Base-by-base conservation (phyloP, 2,888 invertebrate genomes). In the Imbricaverruca yamaguchii region DNA sequence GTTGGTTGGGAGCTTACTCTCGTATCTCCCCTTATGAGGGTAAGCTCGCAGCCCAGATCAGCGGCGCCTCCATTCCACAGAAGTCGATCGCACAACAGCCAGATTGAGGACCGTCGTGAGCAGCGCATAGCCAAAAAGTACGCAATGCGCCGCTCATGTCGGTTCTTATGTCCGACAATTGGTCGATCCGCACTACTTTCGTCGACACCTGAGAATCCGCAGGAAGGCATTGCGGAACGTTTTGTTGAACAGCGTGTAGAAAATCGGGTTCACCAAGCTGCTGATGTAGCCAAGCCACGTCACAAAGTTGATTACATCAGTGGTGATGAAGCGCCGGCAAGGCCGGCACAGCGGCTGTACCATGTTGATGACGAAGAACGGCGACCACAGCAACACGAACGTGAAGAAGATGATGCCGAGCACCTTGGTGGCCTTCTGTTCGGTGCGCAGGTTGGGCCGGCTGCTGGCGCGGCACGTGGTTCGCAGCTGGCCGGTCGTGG, bases 231-330 rank as follows among this genome's bases (percentile, higher is more conserved):
- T 93, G 74, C 96, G 90, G 88, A 97, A 97, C 82, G 95, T 93
- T 87, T 95, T 95, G 88, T 97, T 97, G 88, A 97, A 97, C 85
- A 96, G 95, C 55, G 97, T 97, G 87, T 97, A 97, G 89, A 97
- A 96, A 85, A 97, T 94, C 0, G 97, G 97, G 88, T 97, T 97
- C 61, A 97, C 94, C 92, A 95, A 95, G 21, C 95, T 95, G 86
- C 95, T 95, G 81, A 95, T 93, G 87, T 96, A 97, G 39, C 97
- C 97, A 83, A 97, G 89, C 97, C 97, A 97, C 80, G 96, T 92
- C 82, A 94, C 96, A 83, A 94, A 90, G 86, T 95, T 94, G 85
- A 94, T 92, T 78, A 95, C 92, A 90, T 94, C 85, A 8, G 86
- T 86, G 55, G 88, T 93, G 80, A 94, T 91, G 82, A 91, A 89